Evolutionary conservation across 2,888 invertebrate species (phyloP), one percentile per base, ranked within the genome.

Genomic region (Caradrina kadenii): DNA sequence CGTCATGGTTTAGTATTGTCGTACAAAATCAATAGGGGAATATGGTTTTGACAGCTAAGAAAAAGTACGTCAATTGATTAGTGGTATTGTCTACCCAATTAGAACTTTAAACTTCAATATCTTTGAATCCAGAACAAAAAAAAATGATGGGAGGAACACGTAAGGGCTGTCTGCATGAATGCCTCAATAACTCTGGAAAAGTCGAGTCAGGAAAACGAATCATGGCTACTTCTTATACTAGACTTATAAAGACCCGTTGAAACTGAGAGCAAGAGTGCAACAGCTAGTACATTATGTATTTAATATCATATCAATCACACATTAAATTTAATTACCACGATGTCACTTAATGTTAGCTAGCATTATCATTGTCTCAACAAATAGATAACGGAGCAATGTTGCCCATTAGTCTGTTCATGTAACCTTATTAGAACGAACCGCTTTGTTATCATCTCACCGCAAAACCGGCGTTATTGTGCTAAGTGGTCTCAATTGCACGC

Each of bases 401-500:
- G 58, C 42, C 59, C 63, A 77, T 77, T 77, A 79, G 80, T 56
- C 65, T 55, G 52, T 31, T 65, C 69, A 69, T 78, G 66, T 80
- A 79, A 80, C 76, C 63, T 80, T 80, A 75, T 78, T 78, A 80
- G 69, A 63, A n/a, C 53, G 54, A 76, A 54, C 60, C 49, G 58
- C 60, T 66, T 35, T 78, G 66, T 76, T 78, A 78, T 78, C 77
- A 50, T 55, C 76, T 61, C 63, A 61, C 69, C 66, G 53, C 65
- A 62, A 74, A 74, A 65, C 65, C 69, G 22, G 42, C 53, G 39
- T 66, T 66, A 63, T 75, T 70, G 56, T 52, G 22, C 63, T 80
- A 78, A 78, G 76, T 78, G 80, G 61, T 75, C 76, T 54, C 65
- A 78, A 78, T 78, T 80, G 77, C 80, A 69, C 69, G 52, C 63